Evolutionary conservation across 2,797 vertebrate genomes (phyloP).

Genomic region (Apogon talboti): DNA sequence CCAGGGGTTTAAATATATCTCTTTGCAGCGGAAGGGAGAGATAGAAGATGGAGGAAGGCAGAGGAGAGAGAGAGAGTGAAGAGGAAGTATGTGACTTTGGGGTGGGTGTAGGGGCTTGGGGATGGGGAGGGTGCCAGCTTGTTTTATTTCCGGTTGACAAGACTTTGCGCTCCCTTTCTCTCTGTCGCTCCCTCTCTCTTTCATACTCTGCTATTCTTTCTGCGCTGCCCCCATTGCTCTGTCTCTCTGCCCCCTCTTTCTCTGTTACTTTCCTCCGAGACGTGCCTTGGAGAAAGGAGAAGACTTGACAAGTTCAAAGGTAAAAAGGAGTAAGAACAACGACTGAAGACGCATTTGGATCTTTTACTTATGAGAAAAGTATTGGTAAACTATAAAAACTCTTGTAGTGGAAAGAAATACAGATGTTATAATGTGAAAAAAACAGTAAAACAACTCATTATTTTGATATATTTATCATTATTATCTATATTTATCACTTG

Average conservation of each 20-base stretch:
- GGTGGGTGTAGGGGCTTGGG: conserved; percentile 77
- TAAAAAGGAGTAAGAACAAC: conserved; percentile 59
- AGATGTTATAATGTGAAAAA: no score
- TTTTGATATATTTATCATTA: no score
- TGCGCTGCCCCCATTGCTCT: conserved; percentile 65
- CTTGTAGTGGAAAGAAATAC: neutral
- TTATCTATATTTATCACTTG: neutral
- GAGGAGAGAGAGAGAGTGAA: conserved; percentile 72
- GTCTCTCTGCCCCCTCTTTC: conserved; percentile 44
- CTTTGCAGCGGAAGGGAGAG: conserved; percentile 59
- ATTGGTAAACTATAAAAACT: conserved; percentile 6
- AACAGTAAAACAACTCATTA: no score
- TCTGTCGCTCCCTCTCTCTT: conserved; percentile 83
- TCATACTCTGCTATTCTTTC: conserved; percentile 82
- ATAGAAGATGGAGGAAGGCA: conserved; percentile 72
- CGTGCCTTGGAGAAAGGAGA: conserved; percentile 74
- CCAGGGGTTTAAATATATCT: conserved; percentile 80
- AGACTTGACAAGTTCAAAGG: conserved; percentile 81
- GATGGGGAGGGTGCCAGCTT: conserved; percentile 84
- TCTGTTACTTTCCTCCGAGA: conserved; percentile 77
- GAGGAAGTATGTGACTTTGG: conserved; percentile 83
- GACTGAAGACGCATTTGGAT: conserved; percentile 28
- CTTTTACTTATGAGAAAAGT: conserved; percentile 28
- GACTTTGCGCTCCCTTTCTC: conserved; percentile 83
- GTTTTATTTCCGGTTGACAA: conserved; percentile 86